Percentiles rank a stretch among this genome's conserved stretches.
Conservation (phyloP, 2,797 vertebrate genomes). For the Halcyon leucocephala region DNA sequence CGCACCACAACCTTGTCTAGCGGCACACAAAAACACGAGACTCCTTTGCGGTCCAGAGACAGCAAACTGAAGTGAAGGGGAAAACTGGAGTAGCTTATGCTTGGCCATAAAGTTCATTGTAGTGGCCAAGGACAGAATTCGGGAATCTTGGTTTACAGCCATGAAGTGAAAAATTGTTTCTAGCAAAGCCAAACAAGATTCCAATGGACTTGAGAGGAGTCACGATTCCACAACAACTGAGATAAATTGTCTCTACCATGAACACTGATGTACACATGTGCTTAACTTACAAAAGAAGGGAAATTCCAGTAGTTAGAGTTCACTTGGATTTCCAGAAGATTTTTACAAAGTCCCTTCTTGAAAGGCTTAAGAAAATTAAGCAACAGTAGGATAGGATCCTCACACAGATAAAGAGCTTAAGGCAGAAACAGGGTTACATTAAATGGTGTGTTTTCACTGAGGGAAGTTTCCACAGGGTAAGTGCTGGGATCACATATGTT, state of each 20-base stretch:
- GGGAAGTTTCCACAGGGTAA: neutral
- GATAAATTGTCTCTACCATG: neutral
- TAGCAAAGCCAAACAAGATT: constrained; percentile 58
- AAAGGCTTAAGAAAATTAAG: neutral
- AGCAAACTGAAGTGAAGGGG: neutral
- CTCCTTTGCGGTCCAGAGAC: neutral
- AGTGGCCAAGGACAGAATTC: constrained; percentile 6
- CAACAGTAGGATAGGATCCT: neutral
- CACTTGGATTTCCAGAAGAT: neutral
- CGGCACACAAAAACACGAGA: neutral
- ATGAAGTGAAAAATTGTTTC: constrained; percentile 6
- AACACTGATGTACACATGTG: neutral
- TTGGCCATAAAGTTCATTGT: neutral
- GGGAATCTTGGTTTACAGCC: constrained; percentile 10
- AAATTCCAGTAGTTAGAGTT: neutral
- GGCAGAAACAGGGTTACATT: neutral
- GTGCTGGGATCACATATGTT: neutral
- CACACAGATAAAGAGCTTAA: neutral
- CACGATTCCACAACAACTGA: constrained; percentile 31
- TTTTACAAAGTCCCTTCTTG: neutral
- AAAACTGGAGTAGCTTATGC: neutral
- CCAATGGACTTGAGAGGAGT: constrained; percentile 31
- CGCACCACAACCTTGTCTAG: neutral
- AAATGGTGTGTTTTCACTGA: neutral
- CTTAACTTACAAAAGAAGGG: neutral